Base-by-base conservation (phyloP, 2,888 invertebrate genomes). In the Drosophila emarginata region DNA sequence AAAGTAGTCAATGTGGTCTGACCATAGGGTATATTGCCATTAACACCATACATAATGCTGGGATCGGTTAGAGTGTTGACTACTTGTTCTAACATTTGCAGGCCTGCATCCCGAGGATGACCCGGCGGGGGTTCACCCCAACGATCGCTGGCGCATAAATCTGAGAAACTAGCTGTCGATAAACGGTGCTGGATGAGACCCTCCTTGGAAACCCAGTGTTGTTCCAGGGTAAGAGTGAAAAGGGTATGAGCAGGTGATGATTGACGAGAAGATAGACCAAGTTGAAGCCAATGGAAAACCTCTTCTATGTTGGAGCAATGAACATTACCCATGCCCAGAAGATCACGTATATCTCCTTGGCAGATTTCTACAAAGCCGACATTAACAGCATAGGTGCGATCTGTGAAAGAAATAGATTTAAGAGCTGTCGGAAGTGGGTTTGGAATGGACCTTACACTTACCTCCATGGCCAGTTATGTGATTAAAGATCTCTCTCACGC, bases 341-440 rank as follows among this genome's bases (percentile, higher is more conserved):
- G 56, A 94, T 95, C 80, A 93, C 92, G 50, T 93, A 94, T 93
- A 91, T 94, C 94, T 76, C 95, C 95, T 59, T 94, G 94, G 53
- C 94, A 94, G 56, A 96, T 94, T 91, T 95, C 95, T 83, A 95
- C 94, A 94, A 95, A 96, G 51, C 95, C 95, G 71, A 95, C 93
- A 82, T 94, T 95, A 3, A 96, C 91, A 53, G 94, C 93, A 84
- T 93, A 95, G 66, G 93, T 95, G 76, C 95, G 93, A 74, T 95
- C 95, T 60, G 4, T 45, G n/a, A n/a, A 15, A 9, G 9, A 9
- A 9, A 1, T 9, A 7, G 2, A 3, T 40, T 15, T 15, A 40
- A 3, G 9, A 6, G 2, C 3, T 40, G 40, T 2, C 9, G 15
- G 9, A 1, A 39, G 15, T 2, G 9, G 32, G 32, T 2, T 14